phyloP scores from a whole-genome alignment of 2,797 vertebrate species.

The Hippocampus kuda region DNA sequence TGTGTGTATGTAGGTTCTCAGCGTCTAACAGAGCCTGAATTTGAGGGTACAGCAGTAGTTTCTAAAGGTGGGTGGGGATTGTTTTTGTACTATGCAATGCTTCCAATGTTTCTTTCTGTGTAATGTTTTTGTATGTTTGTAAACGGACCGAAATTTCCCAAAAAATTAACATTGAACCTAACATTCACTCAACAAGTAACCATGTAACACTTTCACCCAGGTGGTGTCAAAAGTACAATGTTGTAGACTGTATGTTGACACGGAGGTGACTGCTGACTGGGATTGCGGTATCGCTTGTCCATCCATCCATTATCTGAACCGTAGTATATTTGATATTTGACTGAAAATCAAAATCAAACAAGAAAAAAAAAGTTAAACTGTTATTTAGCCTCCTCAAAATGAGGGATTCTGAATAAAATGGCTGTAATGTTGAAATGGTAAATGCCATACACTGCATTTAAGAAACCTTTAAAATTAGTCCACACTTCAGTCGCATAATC shows the following conservation, averaged over 20 bases:
- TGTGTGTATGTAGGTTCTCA: conserved; percentile 83
- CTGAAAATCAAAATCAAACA: too few relatives aligned
- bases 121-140: conserved; percentile 1
- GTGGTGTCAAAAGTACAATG: conserved; percentile 13
- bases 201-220: background rate
- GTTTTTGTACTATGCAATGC: conserved; percentile 27
- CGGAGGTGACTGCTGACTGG: conserved; percentile 1
- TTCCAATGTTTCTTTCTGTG: conserved; percentile 21
- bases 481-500: too few relatives aligned
- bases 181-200: background rate
- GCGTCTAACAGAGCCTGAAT: conserved; percentile 95
- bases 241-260: conserved; percentile 14
- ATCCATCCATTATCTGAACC: too few relatives aligned
- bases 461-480: too few relatives aligned
- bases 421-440: too few relatives aligned
- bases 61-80: conserved; percentile 88
- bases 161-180: background rate
- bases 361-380: background rate
- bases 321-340: too few relatives aligned
- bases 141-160: background rate
- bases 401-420: too few relatives aligned
- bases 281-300: too few relatives aligned
- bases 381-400: background rate
- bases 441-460: too few relatives aligned
- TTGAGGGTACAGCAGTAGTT: conserved; percentile 85